phyloP scores from a whole-genome alignment of 2,797 vertebrate species.

The Chiroxiphia lanceolata region DNA sequence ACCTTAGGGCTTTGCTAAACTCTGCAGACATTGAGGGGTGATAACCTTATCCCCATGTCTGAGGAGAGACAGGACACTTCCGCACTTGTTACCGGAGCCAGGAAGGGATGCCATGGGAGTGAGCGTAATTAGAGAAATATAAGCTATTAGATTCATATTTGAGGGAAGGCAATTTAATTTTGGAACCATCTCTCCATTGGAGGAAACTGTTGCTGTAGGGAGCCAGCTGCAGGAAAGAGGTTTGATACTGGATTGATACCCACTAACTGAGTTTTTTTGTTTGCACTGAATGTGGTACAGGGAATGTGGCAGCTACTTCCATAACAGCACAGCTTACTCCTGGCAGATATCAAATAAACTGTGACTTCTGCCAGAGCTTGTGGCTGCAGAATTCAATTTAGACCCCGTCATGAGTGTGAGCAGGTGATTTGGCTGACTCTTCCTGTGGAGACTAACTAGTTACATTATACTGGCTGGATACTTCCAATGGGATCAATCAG shows the following conservation, averaged over 20 bases:
- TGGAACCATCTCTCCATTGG: not conserved
- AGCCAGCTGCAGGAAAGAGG: not conserved
- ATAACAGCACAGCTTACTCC: not conserved
- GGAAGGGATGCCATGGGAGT: not conserved
- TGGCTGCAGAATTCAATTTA: conserved; percentile 53
- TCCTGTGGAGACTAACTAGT: conserved; percentile 53
- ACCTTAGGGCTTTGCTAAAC: not conserved
- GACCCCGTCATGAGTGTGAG: conserved; percentile 5
- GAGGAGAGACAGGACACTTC: not conserved
- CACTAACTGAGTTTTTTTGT: not conserved
- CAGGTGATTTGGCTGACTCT: conserved; percentile 55
- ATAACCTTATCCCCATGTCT: not conserved
- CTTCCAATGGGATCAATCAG: conserved; percentile 67
- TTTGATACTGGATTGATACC: not conserved
- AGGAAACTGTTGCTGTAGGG: not conserved
- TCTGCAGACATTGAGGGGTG: not conserved
- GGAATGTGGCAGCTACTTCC: not conserved
- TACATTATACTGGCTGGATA: conserved; percentile 39
- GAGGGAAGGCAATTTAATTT: conserved; percentile 17
- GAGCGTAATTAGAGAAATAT: not conserved
- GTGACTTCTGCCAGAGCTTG: conserved; percentile 11
- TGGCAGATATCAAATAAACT: conserved; percentile 23
- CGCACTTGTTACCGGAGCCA: not conserved
- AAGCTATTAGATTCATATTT: not conserved
- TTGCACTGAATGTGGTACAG: not conserved